Base-by-base conservation (phyloP, 2,113 vertebrate species). In the Melanotaenia duboulayi region DNA sequence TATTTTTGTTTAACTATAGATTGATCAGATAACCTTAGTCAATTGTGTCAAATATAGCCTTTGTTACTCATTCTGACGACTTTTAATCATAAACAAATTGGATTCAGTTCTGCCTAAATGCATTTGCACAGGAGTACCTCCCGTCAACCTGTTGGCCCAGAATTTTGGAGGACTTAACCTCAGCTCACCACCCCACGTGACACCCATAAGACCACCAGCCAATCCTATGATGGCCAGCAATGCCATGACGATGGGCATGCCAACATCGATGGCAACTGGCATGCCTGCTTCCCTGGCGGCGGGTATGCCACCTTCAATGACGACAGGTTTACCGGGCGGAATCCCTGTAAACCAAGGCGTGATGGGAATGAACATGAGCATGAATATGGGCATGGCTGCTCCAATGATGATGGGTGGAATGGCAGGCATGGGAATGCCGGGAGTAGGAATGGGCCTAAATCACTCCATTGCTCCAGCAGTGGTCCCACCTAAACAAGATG, bases 401-500 rank as follows among this genome's bases (percentile, higher is more conserved):
- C 93, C 96, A 44, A 72, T 89, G 69, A 87, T 90, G 87, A 91
- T 91, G 90, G 78, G 89, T 1, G 66, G 82, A 4, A 80, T 91
- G 76, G 65, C 54, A 89, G 24, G 87, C 20, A 80, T 92, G 70
- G 96, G 95, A 67, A 91, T 96, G 22, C 76, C 90, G 28, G 87
- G 85, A 68, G 92, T 95, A 74, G 95, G 95, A 74, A 85, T 96
- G 90, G 80, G 83, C 79, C 78, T 88, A 2, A 5, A 76, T 16
- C 90, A 91, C 58, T 71, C 89, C 61, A 84, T 88, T 59, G 55
- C 64, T n/a, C 90, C 94, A 0, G 91, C 92, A 0, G 84, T 95
- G 91, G 93, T 96, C 78, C 96, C 95, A 74, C 95, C 96, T 82
- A 99, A 97, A 95, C 96, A 97, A 95, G 97, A 99, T 95, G 97